Percentiles rank a stretch among this genome's conserved stretches.
Evolutionary conservation across 2,797 vertebrate genomes (phyloP).

Genomic region (Somateria mollissima): DNA sequence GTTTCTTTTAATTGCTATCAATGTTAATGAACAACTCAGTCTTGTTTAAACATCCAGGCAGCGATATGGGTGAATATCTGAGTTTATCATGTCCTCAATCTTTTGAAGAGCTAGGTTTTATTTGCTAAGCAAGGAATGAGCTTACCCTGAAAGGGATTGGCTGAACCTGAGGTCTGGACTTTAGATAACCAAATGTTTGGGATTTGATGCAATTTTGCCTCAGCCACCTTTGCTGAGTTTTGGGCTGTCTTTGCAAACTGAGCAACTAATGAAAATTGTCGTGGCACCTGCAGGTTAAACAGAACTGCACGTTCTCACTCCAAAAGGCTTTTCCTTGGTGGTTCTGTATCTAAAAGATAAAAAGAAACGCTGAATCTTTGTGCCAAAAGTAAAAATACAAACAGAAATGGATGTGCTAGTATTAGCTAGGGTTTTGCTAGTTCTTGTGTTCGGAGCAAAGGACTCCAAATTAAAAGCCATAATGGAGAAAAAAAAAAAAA

Average conservation of each 20-base stretch:
- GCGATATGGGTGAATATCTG: background rate
- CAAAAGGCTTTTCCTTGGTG: background rate
- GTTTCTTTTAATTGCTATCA: conserved; percentile 1
- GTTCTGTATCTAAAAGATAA: background rate
- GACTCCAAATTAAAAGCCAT: background rate
- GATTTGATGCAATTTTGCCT: background rate
- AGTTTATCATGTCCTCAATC: conserved; percentile 33
- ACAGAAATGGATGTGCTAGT: background rate
- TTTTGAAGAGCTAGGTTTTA: conserved; percentile 11
- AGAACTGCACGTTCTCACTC: background rate
- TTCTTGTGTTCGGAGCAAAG: background rate
- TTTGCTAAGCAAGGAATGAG: conserved; percentile 40
- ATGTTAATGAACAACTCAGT: conserved; percentile 24
- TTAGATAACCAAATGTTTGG: background rate
- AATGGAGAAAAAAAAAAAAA: background rate
- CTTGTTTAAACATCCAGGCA: conserved; percentile 26
- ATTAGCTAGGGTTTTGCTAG: background rate
- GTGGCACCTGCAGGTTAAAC: background rate
- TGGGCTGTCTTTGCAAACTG: background rate
- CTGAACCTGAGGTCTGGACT: background rate
- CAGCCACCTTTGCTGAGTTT: background rate
- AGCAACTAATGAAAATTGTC: background rate
- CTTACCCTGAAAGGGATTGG: background rate
- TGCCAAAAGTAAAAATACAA: background rate
- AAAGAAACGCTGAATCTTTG: background rate